phyloP scores from a whole-genome alignment of 1,140 invertebrate genomes.

The Xylocopa sonorina region DNA sequence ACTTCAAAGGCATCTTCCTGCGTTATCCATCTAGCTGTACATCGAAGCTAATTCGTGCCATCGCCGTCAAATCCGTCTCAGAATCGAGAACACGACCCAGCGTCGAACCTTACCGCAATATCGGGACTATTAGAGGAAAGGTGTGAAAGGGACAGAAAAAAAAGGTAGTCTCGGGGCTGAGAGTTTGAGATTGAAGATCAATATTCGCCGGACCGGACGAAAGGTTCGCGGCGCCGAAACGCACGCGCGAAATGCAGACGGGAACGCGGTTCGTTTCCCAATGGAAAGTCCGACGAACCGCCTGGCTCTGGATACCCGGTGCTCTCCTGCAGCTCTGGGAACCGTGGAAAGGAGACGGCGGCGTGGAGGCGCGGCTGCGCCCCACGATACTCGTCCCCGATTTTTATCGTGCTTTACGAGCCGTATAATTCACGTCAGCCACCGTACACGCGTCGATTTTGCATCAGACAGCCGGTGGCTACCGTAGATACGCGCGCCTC shows the following conservation, averaged over 20 bases:
- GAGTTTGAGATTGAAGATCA: conserved; percentile 65
- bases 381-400: conserved; percentile 11
- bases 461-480: conserved; percentile 41
- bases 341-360: conserved; percentile 12
- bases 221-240: conserved; percentile 55
- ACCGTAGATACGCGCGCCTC: conserved; percentile 10
- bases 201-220: conserved; percentile 57
- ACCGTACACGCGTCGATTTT: conserved; percentile 38
- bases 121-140: neutral
- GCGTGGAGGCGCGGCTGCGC: conserved; percentile 34
- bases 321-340: neutral
- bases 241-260: conserved; percentile 61
- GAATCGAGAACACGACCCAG: neutral
- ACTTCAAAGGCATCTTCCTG: too few species aligned
- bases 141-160: neutral
- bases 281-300: neutral
- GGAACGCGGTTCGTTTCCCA: conserved; percentile 19
- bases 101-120: neutral
- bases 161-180: conserved; percentile 16
- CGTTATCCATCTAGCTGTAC: too few species aligned
- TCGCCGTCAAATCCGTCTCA: too few species aligned
- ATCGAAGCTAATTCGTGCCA: too few species aligned
- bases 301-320: neutral
- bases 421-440: conserved; percentile 44
- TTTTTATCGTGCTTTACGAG: conserved; percentile 54